A percentile compares a stretch with the other conserved stretches of the same genome.
These are phyloP conservation scores for Aleiodes testaceus DNA, from an alignment of 2,888 invertebrate species.

Conservation along the genomic window DNA sequence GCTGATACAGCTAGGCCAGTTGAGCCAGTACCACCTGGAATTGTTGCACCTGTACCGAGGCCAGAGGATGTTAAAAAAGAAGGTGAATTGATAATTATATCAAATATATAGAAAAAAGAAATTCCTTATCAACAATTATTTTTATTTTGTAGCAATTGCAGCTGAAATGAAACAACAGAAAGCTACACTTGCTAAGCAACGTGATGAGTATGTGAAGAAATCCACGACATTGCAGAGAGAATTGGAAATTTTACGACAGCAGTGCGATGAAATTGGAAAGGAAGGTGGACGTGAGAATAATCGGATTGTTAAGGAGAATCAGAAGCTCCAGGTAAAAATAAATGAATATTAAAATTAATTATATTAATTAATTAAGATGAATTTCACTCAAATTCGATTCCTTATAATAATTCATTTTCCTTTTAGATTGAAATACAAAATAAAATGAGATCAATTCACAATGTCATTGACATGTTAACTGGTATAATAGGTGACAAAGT, in stretches of 20 bases:
- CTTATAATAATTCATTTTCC: slow-evolving; percentile 21
- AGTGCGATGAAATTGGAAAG: slow-evolving; percentile 84
- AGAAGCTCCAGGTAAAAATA: slow-evolving; percentile 84
- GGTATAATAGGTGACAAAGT: slow-evolving; percentile 86
- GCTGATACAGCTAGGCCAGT: slow-evolving; percentile 59
- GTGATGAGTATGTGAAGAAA: slow-evolving; percentile 87
- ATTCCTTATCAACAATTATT: background rate
- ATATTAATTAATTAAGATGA: slow-evolving; percentile 3
- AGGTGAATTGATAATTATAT: slow-evolving; percentile 58
- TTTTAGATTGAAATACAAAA: slow-evolving; percentile 84
- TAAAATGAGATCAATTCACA: slow-evolving; percentile 87
- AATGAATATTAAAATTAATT: slow-evolving; percentile 35
- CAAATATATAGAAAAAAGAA: too few relatives aligned
- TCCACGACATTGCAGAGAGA: slow-evolving; percentile 83
- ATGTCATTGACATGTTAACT: slow-evolving; percentile 91
- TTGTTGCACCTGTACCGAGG: slow-evolving; percentile 59
- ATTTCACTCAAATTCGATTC: background rate
- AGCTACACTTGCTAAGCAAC: slow-evolving; percentile 85
- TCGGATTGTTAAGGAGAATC: slow-evolving; percentile 87
- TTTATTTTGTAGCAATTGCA: slow-evolving; percentile 78
- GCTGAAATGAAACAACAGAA: slow-evolving; percentile 89
- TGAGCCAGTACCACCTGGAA: slow-evolving; percentile 57
- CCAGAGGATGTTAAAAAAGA: slow-evolving; percentile 72
- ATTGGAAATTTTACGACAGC: slow-evolving; percentile 84
- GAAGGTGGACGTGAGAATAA: slow-evolving; percentile 85